phyloP scores from a whole-genome alignment of 2,888 invertebrate genomes.

The Ormyrus thymus region DNA sequence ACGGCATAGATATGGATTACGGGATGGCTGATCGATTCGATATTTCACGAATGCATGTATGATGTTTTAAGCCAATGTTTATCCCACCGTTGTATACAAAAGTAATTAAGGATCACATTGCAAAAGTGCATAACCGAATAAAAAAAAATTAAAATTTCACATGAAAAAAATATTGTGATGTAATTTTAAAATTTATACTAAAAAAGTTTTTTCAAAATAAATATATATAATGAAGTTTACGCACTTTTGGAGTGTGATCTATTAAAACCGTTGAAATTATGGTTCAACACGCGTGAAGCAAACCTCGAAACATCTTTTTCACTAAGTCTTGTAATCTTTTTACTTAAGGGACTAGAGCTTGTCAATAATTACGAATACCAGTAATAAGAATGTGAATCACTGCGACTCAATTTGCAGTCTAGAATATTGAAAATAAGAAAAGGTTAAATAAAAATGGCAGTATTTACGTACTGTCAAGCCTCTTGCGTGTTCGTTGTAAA shows the following conservation, averaged over 20 bases:
- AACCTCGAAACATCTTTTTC: conserved; percentile 54
- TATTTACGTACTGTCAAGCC: conserved; percentile 49
- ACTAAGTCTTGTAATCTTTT: conserved; percentile 56
- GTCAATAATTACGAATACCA: conserved; percentile 15
- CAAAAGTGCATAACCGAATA: conserved; percentile 49
- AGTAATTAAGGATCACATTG: conserved; percentile 35
- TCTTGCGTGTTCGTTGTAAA: conserved; percentile 61
- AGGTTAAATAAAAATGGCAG: conserved; percentile 42
- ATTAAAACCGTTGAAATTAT: conserved; percentile 55
- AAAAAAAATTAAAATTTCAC: conserved; percentile 39
- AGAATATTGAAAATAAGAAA: conserved; percentile 33
- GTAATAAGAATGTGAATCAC: conserved; percentile 13
- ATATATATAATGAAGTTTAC: conserved; percentile 17
- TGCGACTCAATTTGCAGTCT: conserved; percentile 18
- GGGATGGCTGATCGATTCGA: conserved; percentile 50
- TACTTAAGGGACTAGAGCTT: conserved; percentile 51
- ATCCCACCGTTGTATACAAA: conserved; percentile 53
- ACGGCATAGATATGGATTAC: conserved; percentile 46
- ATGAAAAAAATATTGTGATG: conserved; percentile 40
- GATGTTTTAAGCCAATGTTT: conserved; percentile 50
- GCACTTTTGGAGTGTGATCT: conserved; percentile 50
- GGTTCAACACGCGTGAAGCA: conserved; percentile 56
- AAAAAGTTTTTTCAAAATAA: conserved; percentile 35
- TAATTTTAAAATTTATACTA: conserved; percentile 54
- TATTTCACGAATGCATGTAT: conserved; percentile 46